These are phyloP conservation scores for Bombyx huttoni DNA, from an alignment of 2,888 invertebrate genomes.

Conservation along the genomic window DNA sequence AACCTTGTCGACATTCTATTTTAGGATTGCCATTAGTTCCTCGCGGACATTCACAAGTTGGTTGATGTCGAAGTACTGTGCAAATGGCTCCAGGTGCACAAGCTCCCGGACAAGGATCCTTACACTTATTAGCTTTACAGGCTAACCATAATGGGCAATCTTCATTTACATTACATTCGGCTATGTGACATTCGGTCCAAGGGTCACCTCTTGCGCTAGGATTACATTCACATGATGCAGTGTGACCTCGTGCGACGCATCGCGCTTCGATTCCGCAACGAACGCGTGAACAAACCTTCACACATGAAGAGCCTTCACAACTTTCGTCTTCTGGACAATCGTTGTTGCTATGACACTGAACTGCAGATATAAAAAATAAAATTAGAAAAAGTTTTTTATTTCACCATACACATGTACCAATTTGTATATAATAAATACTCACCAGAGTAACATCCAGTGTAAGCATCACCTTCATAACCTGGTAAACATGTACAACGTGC, in stretches of 20 bases:
- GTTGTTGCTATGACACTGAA: conserved; percentile 87
- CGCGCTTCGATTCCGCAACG: conserved; percentile 87
- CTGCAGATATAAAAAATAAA: conserved; percentile 41
- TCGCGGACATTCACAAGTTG: conserved; percentile 86
- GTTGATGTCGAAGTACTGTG: conserved; percentile 80
- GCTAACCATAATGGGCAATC: conserved; percentile 86
- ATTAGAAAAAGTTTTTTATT: not conserved
- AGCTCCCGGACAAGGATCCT: conserved; percentile 87
- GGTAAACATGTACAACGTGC: conserved; percentile 87
- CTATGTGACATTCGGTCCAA: conserved; percentile 80
- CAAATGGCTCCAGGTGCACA: conserved; percentile 86
- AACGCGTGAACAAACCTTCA: conserved; percentile 83
- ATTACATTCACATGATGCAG: conserved; percentile 83
- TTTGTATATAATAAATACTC: conserved; percentile 8
- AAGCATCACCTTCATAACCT: conserved; percentile 88
- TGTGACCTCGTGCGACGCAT: conserved; percentile 84
- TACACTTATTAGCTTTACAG: conserved; percentile 83
- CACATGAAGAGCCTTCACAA: conserved; percentile 86
- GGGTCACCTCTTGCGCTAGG: conserved; percentile 85
- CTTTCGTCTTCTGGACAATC: conserved; percentile 88
- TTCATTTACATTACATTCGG: conserved; percentile 81
- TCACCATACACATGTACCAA: not conserved
- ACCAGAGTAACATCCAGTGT: conserved; percentile 83
- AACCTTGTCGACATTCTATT: conserved; percentile 75
- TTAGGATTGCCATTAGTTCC: conserved; percentile 86